Conservation (phyloP, 2,113 vertebrate species). For the Oreochromis tanganicae region DNA sequence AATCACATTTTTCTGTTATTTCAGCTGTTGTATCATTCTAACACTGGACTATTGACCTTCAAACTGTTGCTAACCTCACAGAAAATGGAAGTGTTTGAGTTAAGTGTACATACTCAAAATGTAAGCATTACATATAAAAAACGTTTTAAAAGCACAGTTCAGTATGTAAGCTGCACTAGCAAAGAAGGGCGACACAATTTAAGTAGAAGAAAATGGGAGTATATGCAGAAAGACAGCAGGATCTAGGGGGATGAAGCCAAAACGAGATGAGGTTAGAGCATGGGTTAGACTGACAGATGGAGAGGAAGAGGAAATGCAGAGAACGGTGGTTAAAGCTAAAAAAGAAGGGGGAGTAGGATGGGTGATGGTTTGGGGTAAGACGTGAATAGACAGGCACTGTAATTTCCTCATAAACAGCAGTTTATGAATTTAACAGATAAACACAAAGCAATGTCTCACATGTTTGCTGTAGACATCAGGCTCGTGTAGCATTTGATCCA, state of each 20-base stretch:
- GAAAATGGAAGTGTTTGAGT: neutral
- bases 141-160: neutral
- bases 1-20: neutral
- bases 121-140: neutral
- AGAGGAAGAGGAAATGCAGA: neutral
- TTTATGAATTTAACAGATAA: neutral
- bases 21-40: neutral
- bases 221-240: neutral
- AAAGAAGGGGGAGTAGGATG: neutral
- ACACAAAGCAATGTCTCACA: neutral
- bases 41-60: neutral
- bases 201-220: neutral
- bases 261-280: neutral
- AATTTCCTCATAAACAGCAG: neutral
- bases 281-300: conserved; percentile 24
- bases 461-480: neutral
- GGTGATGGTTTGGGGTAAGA: neutral
- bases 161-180: neutral
- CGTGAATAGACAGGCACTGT: neutral
- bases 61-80: neutral
- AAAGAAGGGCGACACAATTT: neutral
- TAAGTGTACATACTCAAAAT: neutral
- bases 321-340: neutral
- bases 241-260: conserved; percentile 21
- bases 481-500: neutral